phyloP scores from a whole-genome alignment of 2,797 vertebrate species.

The Diplodus sargus region DNA sequence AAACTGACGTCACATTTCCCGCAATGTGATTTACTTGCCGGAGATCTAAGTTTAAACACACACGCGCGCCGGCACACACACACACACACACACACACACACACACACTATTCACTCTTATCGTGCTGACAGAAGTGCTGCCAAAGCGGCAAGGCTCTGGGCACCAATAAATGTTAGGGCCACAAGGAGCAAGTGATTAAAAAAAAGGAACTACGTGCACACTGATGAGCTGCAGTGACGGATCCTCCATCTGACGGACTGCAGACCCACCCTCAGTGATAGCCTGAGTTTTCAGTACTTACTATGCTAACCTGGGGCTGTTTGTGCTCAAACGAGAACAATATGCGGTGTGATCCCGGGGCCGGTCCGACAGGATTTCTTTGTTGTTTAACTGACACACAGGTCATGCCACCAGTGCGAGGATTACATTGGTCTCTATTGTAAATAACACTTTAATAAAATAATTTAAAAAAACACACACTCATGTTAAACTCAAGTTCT shows the following conservation, averaged over 20 bases:
- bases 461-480: background rate
- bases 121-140: constrained; percentile 43
- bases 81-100: constrained; percentile 39
- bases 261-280: constrained; percentile 1
- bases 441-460: background rate
- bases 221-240: constrained; percentile 7
- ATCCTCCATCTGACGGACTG: constrained; percentile 23
- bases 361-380: background rate
- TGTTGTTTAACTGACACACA: background rate
- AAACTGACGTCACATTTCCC: constrained; percentile 37
- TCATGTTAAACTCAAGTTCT: background rate
- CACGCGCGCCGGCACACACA: constrained; percentile 43
- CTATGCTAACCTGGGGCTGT: background rate
- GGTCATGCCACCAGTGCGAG: background rate
- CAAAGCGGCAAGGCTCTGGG: constrained; percentile 27
- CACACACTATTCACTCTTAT: constrained; percentile 45
- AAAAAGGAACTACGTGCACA: constrained; percentile 5
- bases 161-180: constrained; percentile 29
- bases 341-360: background rate
- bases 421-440: background rate
- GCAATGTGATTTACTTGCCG: constrained; percentile 23
- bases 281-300: no score
- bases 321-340: background rate
- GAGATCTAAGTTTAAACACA: constrained; percentile 57
- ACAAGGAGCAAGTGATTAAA: constrained; percentile 18